Evolutionary conservation across 1,140 invertebrate genomes (phyloP).

Genomic region (Pseudomyrmex concolor): DNA sequence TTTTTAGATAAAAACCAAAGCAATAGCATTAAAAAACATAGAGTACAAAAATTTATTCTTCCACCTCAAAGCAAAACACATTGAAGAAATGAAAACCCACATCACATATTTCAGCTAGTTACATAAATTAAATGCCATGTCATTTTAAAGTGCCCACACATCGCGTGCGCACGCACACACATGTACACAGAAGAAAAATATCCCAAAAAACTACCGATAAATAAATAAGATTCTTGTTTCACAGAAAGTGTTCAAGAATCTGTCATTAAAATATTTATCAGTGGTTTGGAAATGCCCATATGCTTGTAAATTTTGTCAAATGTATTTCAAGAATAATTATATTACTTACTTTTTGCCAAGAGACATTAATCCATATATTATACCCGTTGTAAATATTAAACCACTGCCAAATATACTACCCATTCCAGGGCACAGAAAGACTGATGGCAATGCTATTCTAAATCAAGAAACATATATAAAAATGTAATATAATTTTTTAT

Average conservation of each 20-base stretch:
- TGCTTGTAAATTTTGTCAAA: neutral
- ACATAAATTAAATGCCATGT: neutral
- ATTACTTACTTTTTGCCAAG: conserved; percentile 91
- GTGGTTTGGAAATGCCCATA: too few species aligned
- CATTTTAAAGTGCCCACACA: too few species aligned
- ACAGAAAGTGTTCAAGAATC: too few species aligned
- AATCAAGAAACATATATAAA: conserved; percentile 74
- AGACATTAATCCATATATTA: conserved; percentile 97
- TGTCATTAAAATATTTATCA: too few species aligned
- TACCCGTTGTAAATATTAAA: conserved; percentile 94
- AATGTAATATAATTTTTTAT: conserved; percentile 1
- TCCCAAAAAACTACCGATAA: too few species aligned
- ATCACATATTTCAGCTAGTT: conserved; percentile 12
- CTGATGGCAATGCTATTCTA: conserved; percentile 91
- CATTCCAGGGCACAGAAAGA: conserved; percentile 91
- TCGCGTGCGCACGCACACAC: too few species aligned
- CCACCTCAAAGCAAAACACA: conserved; percentile 62
- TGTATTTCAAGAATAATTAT: neutral
- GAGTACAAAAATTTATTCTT: conserved; percentile 42
- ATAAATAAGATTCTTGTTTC: too few species aligned
- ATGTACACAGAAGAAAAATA: too few species aligned
- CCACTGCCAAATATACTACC: conserved; percentile 94
- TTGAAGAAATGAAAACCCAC: conserved; percentile 19
- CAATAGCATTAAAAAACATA: conserved; percentile 38
- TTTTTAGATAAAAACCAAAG: conserved; percentile 53